These are phyloP conservation scores for Alces alces DNA, from an alignment of 2,113 vertebrate genomes.

Conservation along the genomic window DNA sequence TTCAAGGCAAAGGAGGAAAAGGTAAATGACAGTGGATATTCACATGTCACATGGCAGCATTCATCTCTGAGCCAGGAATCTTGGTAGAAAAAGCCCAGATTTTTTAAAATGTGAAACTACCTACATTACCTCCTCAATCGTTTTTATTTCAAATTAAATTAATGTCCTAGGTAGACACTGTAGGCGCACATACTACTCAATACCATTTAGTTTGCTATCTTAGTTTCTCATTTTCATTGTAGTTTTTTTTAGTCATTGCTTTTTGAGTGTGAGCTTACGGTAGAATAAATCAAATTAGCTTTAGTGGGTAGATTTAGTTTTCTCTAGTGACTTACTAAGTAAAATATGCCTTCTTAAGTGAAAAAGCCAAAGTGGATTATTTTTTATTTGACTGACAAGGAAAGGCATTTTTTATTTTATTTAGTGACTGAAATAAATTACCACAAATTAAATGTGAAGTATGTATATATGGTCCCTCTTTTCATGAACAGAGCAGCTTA, in stretches of 20 bases:
- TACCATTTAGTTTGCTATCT: neutral
- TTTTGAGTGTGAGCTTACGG: constrained; percentile 8
- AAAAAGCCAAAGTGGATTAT: constrained; percentile 7
- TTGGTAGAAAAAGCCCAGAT: neutral
- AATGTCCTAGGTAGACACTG: neutral
- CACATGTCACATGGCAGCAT: neutral
- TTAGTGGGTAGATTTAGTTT: constrained; percentile 20
- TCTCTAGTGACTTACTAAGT: constrained; percentile 33
- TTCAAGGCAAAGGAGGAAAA: neutral
- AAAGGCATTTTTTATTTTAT: constrained; percentile 52
- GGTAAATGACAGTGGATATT: neutral
- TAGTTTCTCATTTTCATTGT: constrained; percentile 11
- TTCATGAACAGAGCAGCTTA: constrained; percentile 40
- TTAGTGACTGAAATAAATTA: constrained; percentile 55
- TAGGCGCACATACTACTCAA: neutral
- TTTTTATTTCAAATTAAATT: constrained; percentile 31
- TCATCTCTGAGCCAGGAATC: neutral
- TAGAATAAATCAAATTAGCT: constrained; percentile 48
- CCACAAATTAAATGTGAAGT: constrained; percentile 43
- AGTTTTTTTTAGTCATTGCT: neutral
- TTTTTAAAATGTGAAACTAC: neutral
- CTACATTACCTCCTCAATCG: neutral
- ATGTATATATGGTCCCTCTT: constrained; percentile 4
- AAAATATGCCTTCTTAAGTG: constrained; percentile 17
- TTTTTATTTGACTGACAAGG: constrained; percentile 53